A percentile compares a stretch with the other conserved stretches of the same genome.
Conservation (phyloP, 1,140 invertebrate species). For the Trichonephila clavipes region DNA sequence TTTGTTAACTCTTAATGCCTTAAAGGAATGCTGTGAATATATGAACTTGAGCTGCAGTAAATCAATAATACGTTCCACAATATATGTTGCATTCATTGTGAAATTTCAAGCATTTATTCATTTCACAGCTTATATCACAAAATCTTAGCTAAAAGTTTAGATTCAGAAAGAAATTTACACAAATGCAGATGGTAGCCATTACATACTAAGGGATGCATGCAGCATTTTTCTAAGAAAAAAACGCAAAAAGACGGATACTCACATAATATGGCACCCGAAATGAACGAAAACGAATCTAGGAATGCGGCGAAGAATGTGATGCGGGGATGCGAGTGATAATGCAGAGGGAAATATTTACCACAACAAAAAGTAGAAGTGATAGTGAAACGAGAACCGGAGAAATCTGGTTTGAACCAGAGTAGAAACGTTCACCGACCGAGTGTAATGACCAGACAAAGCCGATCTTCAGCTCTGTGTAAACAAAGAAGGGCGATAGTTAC, state of each 20-base stretch:
- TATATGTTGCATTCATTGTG: too few relatives aligned
- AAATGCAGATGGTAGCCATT: not conserved
- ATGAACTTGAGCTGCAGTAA: too few relatives aligned
- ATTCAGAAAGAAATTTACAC: not conserved
- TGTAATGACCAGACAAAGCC: conserved; percentile 36
- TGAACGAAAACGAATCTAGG: not conserved
- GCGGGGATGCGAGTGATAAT: not conserved
- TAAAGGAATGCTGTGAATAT: too few relatives aligned
- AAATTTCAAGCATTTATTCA: too few relatives aligned
- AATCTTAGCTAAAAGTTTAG: too few relatives aligned
- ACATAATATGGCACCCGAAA: not conserved
- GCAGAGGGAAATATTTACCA: not conserved
- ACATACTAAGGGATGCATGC: not conserved
- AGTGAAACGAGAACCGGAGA: conserved; percentile 19
- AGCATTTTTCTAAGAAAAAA: not conserved
- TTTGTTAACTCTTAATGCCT: too few relatives aligned
- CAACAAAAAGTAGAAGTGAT: not conserved
- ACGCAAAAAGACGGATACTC: not conserved
- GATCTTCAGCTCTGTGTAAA: not conserved
- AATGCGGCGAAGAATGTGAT: not conserved
- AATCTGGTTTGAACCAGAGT: conserved; percentile 56
- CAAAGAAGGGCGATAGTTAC: not conserved
- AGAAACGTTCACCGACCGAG: conserved; percentile 15
- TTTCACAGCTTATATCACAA: too few relatives aligned
- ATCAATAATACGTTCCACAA: too few relatives aligned